Percentiles rank a stretch among this genome's conserved stretches.
Evolutionary conservation across 2,797 vertebrate genomes (phyloP).

Genomic region (Tenualosa ilisha): DNA sequence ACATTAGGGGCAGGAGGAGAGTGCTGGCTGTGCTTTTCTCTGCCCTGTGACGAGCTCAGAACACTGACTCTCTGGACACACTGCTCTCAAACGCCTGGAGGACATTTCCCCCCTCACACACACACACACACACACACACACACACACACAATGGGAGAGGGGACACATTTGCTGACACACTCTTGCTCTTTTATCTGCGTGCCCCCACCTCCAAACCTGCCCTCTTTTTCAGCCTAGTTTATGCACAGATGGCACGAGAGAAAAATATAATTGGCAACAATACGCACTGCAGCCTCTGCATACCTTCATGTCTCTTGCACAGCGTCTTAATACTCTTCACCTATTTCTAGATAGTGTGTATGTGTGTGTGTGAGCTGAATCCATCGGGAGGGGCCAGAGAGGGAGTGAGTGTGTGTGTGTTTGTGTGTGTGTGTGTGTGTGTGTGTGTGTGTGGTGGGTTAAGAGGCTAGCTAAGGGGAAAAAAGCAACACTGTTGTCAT

Average conservation of each 20-base stretch:
- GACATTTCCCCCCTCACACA: constrained; percentile 62
- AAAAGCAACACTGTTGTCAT: constrained; percentile 76
- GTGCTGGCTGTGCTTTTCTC: constrained; percentile 74
- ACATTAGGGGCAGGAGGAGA: constrained; percentile 67
- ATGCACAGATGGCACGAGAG: background rate
- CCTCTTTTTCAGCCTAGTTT: constrained; percentile 38
- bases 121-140: constrained; percentile 33
- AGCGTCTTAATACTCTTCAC: constrained; percentile 59
- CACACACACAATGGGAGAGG: constrained; percentile 6
- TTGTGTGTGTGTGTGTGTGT: constrained; percentile 49
- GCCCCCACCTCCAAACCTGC: constrained; percentile 22
- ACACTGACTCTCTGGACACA: constrained; percentile 63
- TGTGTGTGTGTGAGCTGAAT: constrained; percentile 11
- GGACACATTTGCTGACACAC: constrained; percentile 8
- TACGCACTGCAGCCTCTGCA: constrained; percentile 51
- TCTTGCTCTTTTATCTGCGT: constrained; percentile 9
- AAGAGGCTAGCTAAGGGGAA: constrained; percentile 43
- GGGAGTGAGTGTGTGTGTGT: constrained; percentile 53
- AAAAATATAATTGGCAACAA: background rate
- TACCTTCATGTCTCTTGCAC: constrained; percentile 55
- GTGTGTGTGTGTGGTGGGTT: constrained; percentile 59
- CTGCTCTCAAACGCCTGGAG: constrained; percentile 68
- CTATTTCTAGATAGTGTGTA: constrained; percentile 67
- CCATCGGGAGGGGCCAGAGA: constrained; percentile 47
- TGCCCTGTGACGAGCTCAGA: constrained; percentile 52